A percentile compares a stretch with the other conserved stretches of the same genome.
Evolutionary conservation across 2,888 invertebrate genomes (phyloP).

Genomic region (Mythimna vitellina): DNA sequence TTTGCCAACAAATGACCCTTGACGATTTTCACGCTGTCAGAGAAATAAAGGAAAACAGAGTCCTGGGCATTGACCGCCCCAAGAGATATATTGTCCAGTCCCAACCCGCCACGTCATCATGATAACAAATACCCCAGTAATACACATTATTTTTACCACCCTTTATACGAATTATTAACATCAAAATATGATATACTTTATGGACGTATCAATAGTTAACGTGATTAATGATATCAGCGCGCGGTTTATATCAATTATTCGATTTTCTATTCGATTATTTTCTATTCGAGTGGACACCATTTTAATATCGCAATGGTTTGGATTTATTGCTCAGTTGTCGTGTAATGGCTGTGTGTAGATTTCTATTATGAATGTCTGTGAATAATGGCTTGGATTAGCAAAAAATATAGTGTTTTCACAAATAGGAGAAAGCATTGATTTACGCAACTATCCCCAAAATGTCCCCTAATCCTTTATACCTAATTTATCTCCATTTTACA

Average conservation of each 20-base stretch:
- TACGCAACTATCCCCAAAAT: not conserved
- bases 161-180: constrained; percentile 69
- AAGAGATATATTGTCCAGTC: constrained; percentile 78
- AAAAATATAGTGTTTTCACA: not conserved
- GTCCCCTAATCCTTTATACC: not conserved
- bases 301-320: constrained; percentile 69
- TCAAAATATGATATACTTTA: constrained; percentile 76
- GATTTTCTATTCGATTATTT: constrained; percentile 78
- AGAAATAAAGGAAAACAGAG: constrained; percentile 86
- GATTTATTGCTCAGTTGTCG: constrained; percentile 60
- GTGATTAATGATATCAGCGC: constrained; percentile 77
- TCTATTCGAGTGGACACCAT: constrained; percentile 69
- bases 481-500: not conserved
- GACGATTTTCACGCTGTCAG: constrained; percentile 85
- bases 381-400: constrained; percentile 14
- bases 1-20: constrained; percentile 87
- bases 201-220: constrained; percentile 75
- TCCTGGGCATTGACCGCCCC: constrained; percentile 71
- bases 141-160: constrained; percentile 66
- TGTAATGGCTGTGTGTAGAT: constrained; percentile 44
- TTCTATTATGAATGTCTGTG: constrained; percentile 32
- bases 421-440: not conserved
- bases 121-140: constrained; percentile 70
- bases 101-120: constrained; percentile 73
- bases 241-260: constrained; percentile 80